Base-by-base conservation (phyloP, 30 jellyfish, hydroid and myxozoan genomes). In the Aurelia aurita region DNA sequence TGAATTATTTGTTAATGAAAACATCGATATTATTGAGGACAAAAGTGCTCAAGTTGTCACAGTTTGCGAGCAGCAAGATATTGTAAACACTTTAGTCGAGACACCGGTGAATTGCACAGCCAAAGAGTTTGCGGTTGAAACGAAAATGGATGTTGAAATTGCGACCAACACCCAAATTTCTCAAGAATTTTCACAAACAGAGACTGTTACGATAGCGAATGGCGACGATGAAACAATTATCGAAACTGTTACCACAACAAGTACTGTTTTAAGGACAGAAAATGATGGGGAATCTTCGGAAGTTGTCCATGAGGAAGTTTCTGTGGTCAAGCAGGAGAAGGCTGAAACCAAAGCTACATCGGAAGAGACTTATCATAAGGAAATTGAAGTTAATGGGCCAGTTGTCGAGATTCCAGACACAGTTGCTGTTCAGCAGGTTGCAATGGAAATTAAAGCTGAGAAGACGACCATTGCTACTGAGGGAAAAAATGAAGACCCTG, bases 161-260 rank as follows among this genome's bases (percentile, higher is more conserved):
- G 73, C 19, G 47, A 39, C 73, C 73, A 61, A 61, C 73, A 61
- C 73, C 73, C 73, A 61, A 22, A 39, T 16, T 22, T 61, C 73
- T 19, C 73, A 61, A 61, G 73, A 61, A 14, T 10, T 61, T 32
- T 61, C 35, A 39, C 73, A 61, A 10, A 61, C 35, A 22, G 73
- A 61, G 35, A 19, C 73, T 61, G 73, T 9, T 39, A 22, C 7
- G 19, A 22, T 19, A 22, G 73, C 9, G 35, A 18, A 32, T 18
- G 73, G 35, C 16, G 15, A 22, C 5, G 34, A 18, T 22, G 28
- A 32, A 22, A 14, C 28, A 61, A 61, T 14, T 16, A 22, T 18
- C 3, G 34, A 61, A 22, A 61, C 35, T 18, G 29, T 22, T 22
- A 19, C 19, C n/a, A 22, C 29, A 7, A 39, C 20, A 14, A 61